These are phyloP conservation scores for Elaphurus davidianus DNA, from an alignment of 2,113 vertebrate genomes.

Conservation along the genomic window DNA sequence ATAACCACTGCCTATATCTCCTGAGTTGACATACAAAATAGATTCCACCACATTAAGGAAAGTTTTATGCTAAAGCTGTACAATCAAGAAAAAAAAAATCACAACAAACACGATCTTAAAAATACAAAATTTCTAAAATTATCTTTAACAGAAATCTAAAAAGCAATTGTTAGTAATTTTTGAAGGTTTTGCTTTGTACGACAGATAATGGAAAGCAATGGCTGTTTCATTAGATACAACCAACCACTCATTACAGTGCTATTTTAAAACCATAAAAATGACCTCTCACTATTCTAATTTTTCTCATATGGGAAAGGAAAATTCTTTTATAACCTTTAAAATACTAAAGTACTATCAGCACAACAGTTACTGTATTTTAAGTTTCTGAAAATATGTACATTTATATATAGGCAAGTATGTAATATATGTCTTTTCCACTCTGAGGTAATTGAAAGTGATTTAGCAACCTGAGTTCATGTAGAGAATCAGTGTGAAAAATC, in stretches of 20 bases:
- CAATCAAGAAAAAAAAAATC: not conserved
- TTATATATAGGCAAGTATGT: not conserved
- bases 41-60: not conserved
- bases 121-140: not conserved
- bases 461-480: not conserved
- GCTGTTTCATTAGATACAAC: not conserved
- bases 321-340: conserved; percentile 6
- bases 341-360: not conserved
- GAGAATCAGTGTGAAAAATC: not conserved
- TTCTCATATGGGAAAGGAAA: not conserved
- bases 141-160: not conserved
- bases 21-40: not conserved
- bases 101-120: not conserved
- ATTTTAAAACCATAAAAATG: not conserved
- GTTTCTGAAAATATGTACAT: not conserved
- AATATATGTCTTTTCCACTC: not conserved
- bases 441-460: conserved; percentile 4
- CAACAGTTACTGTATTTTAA: not conserved
- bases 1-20: not conserved
- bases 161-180: not conserved
- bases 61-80: not conserved
- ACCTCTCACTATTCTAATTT: not conserved
- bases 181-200: conserved; percentile 5
- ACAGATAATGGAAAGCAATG: not conserved
- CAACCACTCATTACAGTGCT: not conserved